Base-by-base conservation (phyloP, 92 coral and sea anemone genomes). In the Muricea muricata region DNA sequence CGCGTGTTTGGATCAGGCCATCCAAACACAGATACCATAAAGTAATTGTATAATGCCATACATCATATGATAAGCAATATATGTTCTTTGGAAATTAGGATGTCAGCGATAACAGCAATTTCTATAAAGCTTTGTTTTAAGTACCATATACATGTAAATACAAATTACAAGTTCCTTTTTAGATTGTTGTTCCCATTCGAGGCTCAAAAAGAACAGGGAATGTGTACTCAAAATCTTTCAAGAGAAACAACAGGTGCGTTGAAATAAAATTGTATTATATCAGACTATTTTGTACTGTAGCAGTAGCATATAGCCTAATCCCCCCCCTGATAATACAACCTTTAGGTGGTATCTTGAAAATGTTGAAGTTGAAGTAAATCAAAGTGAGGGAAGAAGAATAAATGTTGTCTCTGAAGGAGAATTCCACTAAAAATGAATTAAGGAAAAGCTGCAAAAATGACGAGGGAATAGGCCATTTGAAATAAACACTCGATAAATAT, bases 181-280 rank as follows among this genome's bases (percentile, higher is more conserved):
- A 94, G 98, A 85, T 94, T 67, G 98, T 94, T 7, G 93, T 94
- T 73, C 98, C 98, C 48, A 90, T 94, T 13, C 88, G 91, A 72
- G 98, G 98, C 12, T 90, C 93, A 47, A 94, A 87, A 50, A 65
- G 88, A 47, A 87, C 81, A 39, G 98, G 98, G 21, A 93, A 94
- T 91, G 90, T 94, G 41, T 91, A 81, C 73, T 93, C 97, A 56
- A 86, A 52, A 85, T 87, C 98, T 10, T 85, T 85, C n/a, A 89
- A 89, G 67, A 69, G 78, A 50, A 72, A 86, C 33, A 77, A 88
- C 28, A 87, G 85, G 81, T 78, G 37, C 23, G 28, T 50, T 5
- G 13, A 42, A 21, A 1, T 28, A 1, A 1, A 8, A 11, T 37
- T n/a, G n/a, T 37, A 71, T 40, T 2, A 37, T 37, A 4, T 37